Conservation (phyloP, 2,113 vertebrate species). For the Equus quagga region DNA sequence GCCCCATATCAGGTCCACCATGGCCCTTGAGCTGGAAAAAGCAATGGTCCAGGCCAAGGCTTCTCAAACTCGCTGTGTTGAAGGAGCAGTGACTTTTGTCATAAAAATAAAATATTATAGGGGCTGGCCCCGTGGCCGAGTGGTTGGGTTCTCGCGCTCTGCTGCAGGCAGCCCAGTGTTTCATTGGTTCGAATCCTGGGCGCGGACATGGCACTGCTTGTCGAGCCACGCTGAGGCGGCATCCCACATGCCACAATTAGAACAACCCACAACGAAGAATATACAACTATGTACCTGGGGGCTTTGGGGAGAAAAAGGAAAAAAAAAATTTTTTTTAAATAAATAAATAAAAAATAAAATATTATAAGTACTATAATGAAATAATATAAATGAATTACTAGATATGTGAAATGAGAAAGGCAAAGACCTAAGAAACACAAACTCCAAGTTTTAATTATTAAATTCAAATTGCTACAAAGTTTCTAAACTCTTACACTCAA, state of each 20-base stretch:
- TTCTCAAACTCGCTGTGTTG: neutral
- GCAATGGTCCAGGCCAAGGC: neutral
- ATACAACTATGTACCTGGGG: no score
- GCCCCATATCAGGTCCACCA: neutral
- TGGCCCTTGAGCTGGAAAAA: neutral
- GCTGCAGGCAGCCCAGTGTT: no score
- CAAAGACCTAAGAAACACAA: neutral
- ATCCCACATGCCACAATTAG: no score
- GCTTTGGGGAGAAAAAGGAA: no score
- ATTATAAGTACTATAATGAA: neutral
- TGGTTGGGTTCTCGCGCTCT: no score
- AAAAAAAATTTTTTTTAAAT: no score
- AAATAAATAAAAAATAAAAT: neutral
- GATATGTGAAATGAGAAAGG: neutral
- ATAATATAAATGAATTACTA: neutral
- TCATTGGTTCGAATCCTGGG: no score
- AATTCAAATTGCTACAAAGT: neutral
- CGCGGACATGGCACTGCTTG: no score
- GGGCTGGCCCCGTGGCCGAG: no score
- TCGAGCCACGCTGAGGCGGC: no score
- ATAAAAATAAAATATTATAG: neutral
- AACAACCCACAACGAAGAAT: no score
- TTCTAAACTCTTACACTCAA: neutral
- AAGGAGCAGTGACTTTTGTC: neutral
- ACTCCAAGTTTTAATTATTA: neutral